phyloP scores from a whole-genome alignment of 2,797 vertebrate genomes.

The Triplophysa yarkandensis region DNA sequence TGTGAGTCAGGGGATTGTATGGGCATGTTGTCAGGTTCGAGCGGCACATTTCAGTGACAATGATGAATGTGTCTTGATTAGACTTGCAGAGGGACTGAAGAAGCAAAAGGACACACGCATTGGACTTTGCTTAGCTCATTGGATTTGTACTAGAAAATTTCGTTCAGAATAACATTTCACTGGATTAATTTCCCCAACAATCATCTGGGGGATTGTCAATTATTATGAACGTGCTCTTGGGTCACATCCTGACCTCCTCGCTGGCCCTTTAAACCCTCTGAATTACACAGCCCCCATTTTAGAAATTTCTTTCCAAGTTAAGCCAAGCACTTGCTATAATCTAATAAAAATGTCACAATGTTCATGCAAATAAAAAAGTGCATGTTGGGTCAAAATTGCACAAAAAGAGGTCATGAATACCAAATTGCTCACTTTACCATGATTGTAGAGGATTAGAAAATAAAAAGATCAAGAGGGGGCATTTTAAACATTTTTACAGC shows the following conservation, averaged over 20 bases:
- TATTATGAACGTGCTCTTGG: neutral
- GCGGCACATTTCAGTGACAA: constrained; percentile 15
- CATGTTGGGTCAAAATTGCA: constrained; percentile 24
- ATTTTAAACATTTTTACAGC: neutral
- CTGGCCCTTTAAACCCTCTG: neutral
- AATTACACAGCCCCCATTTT: neutral
- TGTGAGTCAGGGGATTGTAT: constrained; percentile 42
- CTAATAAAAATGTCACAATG: constrained; percentile 9
- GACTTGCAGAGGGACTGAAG: constrained; percentile 19
- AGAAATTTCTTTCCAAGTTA: neutral
- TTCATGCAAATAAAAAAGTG: constrained; percentile 24
- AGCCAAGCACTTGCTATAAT: constrained; percentile 3
- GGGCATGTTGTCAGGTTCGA: constrained; percentile 47
- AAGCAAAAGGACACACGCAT: neutral
- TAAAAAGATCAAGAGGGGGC: neutral
- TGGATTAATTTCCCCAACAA: neutral
- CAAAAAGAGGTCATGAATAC: constrained; percentile 20
- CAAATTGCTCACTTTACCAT: constrained; percentile 17
- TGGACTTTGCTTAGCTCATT: constrained; percentile 2
- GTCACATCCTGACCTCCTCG: neutral
- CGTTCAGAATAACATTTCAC: neutral
- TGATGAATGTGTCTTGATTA: constrained; percentile 51
- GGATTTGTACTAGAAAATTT: neutral
- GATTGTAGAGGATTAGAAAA: constrained; percentile 8
- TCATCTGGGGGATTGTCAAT: neutral